phyloP scores from a whole-genome alignment of 2,113 vertebrate genomes.

The Vidua macroura region DNA sequence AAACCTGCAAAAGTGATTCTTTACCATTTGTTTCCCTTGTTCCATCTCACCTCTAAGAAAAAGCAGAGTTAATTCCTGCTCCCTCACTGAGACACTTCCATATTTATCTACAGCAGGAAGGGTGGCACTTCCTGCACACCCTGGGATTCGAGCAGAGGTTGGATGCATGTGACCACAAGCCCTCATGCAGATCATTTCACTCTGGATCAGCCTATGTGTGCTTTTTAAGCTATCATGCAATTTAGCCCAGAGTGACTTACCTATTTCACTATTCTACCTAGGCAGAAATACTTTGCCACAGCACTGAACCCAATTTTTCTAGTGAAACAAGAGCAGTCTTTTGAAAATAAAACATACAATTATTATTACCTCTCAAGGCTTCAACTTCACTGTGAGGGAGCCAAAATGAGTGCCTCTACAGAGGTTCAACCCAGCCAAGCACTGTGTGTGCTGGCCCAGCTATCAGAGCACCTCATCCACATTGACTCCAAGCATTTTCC shows the following conservation, averaged over 20 bases:
- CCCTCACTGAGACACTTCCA: constrained; percentile 2
- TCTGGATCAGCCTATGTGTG: not conserved
- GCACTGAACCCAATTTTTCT: not conserved
- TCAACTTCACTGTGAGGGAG: not conserved
- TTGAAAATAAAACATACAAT: not conserved
- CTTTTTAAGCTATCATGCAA: not conserved
- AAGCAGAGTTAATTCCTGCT: constrained; percentile 33
- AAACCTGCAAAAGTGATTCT: not conserved
- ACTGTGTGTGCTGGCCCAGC: not conserved
- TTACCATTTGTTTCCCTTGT: not conserved
- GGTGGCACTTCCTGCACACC: constrained; percentile 44
- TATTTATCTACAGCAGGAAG: constrained; percentile 60
- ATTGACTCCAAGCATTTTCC: not conserved
- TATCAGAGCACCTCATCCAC: not conserved
- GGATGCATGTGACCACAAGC: not conserved
- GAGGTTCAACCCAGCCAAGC: not conserved
- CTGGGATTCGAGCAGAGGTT: constrained; percentile 16
- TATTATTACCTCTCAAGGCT: not conserved
- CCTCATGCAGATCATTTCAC: not conserved
- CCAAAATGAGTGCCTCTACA: not conserved
- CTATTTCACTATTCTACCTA: not conserved
- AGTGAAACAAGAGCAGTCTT: not conserved
- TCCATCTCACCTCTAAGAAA: not conserved
- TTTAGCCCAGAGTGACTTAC: not conserved
- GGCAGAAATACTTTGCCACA: not conserved